These are phyloP conservation scores for Peromyscus attwateri DNA, from an alignment of 2,797 vertebrate genomes.

Conservation along the genomic window DNA sequence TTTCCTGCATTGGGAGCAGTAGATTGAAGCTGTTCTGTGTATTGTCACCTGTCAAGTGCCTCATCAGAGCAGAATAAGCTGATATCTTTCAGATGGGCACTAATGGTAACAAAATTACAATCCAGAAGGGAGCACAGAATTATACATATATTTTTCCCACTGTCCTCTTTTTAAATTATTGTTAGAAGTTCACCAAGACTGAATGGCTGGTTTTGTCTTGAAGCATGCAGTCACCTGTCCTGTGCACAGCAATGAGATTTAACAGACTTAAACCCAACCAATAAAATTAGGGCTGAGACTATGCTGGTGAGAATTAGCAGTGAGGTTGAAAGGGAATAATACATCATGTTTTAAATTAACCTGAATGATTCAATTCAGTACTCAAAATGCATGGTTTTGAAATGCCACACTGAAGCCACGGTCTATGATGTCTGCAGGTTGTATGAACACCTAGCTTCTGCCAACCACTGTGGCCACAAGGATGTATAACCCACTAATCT, in stretches of 20 bases:
- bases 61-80: not conserved
- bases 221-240: not conserved
- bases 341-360: not conserved
- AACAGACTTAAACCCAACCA: not conserved
- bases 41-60: no score
- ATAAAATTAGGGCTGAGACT: not conserved
- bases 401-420: not conserved
- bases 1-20: not conserved
- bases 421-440: not conserved
- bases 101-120: not conserved
- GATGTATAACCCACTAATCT: not conserved
- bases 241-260: not conserved
- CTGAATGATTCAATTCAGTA: not conserved
- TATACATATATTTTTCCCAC: accelerated
- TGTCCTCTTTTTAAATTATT: not conserved
- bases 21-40: not conserved
- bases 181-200: not conserved
- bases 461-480: not conserved
- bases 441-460: not conserved
- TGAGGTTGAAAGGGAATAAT: not conserved
- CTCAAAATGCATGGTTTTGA: not conserved
- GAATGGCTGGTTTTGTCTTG: not conserved
- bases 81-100: not conserved
- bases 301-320: not conserved
- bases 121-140: accelerated